Base-by-base conservation (phyloP, 2,888 invertebrate species). In the Drosophila austrosaltans region DNA sequence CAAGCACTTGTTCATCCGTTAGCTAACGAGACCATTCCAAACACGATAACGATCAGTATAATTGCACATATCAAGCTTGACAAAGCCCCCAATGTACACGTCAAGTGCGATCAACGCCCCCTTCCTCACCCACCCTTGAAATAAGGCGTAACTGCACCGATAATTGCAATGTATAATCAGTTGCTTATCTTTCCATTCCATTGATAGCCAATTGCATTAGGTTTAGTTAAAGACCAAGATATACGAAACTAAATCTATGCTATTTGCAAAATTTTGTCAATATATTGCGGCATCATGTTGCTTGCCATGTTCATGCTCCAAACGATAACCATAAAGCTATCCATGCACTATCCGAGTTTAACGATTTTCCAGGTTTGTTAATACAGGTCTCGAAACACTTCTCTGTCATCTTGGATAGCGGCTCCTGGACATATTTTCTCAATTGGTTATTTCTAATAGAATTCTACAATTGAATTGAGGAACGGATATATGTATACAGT, bases 11-110 rank as follows among this genome's bases (percentile, higher is more conserved):
- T 58, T 74, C 77, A 76, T 81, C 79, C 82, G 87, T 92, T 92
- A 92, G 92, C 92, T 89, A 91, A 86, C 92, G 92, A 92, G 92
- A 92, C 92, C 92, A 92, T 92, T 92, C 91, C 91, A 92, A 92
- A 91, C 92, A 87, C 92, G 92, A 92, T 92, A 92, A 91, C 88
- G 82, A 75, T 82, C 72, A 70, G 66, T 66, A 73, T 75, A 77
- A 80, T 74, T 71, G 78, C 81, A 75, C 72, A 79, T 86, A 86
- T 86, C 75, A 86, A 86, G 73, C 61, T 77, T 70, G 58, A 39
- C 58, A 44, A 53, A 57, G 36, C 60, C 60, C 42, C 16, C 16
- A 0, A 16, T 16, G 56, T 40, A 25, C n/a, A n/a, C 58, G 40
- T n/a, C 7, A 20, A 30, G 25, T 39, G 22, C 54, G 73, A 71